Base-by-base conservation (phyloP, 2,797 vertebrate species). In the Trichosurus vulpecula region DNA sequence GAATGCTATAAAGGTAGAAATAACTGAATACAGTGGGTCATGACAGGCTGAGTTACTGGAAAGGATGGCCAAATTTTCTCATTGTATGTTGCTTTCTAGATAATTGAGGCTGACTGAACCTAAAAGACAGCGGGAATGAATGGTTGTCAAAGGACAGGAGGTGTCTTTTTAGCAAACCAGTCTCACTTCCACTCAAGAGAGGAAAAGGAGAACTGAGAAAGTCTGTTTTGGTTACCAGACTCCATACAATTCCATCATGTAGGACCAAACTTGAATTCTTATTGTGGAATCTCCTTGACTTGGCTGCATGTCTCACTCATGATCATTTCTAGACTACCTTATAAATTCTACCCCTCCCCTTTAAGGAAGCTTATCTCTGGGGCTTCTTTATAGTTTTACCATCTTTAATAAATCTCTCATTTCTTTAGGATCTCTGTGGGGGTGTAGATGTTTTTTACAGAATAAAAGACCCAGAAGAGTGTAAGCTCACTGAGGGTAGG, bases 61-160 rank as follows among this genome's bases (percentile, higher is more conserved):
- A 25, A 81, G 41, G 93, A 41, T 1, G 31, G 57, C 93, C 47
- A 92, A 52, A 58, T 90, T 94, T 87, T 91, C 66, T 91, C 47
- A 52, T 74, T 95, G 91, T 89, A 87, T 95, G 54, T 95, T 92
- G 54, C 93, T 97, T 97, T 96, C 96, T 35, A 98, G 94, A 96
- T 90, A 96, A 98, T 96, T 91, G 91, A 91, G 74, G 93, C n/a
- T 97, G 47, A 89, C 52, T 90, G 61, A 95, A 97, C 93, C 90
- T 54, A 29, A 53, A 94, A 81, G 95, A 52, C 47, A n/a, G 53
- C 54, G 52, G 31, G 87, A 53, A 35, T 92, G 58, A 96, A 74
- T 81, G 94, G 91, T 13, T 29, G 47, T 10, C 10, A 14, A 58
- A 41, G 29, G 56, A 47, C 53, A 22, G 27, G 47, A 53, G 35